Percentiles rank a stretch among this genome's conserved stretches.
phyloP scores from a whole-genome alignment of 2,113 vertebrate genomes.

The Ornithorhynchus anatinus region DNA sequence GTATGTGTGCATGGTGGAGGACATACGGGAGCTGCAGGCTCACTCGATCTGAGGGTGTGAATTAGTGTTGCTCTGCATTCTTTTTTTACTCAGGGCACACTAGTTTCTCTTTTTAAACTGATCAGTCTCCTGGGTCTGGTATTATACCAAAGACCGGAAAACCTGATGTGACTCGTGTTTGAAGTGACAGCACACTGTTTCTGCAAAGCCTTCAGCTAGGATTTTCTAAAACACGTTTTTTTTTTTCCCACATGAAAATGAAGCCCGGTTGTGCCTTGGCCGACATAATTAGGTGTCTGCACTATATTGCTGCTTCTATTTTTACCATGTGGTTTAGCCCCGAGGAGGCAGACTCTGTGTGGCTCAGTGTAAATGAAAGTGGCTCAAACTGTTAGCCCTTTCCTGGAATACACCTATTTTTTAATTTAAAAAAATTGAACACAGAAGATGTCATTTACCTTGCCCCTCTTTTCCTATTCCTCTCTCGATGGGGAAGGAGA shows the following conservation, averaged over 20 bases:
- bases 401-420: background rate
- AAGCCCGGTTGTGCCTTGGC: conserved; percentile 22
- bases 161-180: conserved; percentile 46
- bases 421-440: background rate
- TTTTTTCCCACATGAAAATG: conserved; percentile 17
- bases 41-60: conserved; percentile 33
- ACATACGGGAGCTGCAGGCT: background rate
- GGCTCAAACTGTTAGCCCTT: background rate
- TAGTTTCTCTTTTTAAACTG: conserved; percentile 57
- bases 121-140: conserved; percentile 29
- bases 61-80: conserved; percentile 45
- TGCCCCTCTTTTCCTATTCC: background rate
- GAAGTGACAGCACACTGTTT: conserved; percentile 23
- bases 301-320: conserved; percentile 19
- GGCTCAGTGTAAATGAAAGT: background rate
- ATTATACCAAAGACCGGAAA: conserved; percentile 26
- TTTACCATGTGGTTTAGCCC: conserved; percentile 17
- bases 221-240: conserved; percentile 28
- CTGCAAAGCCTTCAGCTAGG: conserved; percentile 35
- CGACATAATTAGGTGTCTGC: conserved; percentile 17
- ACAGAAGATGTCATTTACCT: background rate
- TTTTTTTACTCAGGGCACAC: conserved; percentile 23
- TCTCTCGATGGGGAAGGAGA: background rate
- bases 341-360: background rate
- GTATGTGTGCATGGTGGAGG: too few relatives aligned